Conservation (phyloP, 2,888 invertebrate genomes). For the Deladenus siricidicola region DNA sequence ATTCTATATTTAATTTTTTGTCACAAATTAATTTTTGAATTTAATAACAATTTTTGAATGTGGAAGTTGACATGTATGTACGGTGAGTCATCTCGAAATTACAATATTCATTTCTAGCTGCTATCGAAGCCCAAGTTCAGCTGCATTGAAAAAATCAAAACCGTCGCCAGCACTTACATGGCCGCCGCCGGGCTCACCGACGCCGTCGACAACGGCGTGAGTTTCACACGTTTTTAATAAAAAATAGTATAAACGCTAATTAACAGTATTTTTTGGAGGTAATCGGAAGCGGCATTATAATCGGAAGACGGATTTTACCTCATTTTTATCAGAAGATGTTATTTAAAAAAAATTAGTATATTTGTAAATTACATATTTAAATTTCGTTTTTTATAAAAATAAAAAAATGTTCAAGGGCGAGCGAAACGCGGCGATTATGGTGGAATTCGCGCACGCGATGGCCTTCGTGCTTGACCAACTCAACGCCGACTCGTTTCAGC, state of each 20-base stretch:
- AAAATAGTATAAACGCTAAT: too few species aligned
- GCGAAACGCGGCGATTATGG: constrained; percentile 71
- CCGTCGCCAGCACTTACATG: constrained; percentile 97
- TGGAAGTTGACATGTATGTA: constrained; percentile 9
- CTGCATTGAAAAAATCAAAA: constrained; percentile 94
- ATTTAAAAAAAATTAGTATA: neutral
- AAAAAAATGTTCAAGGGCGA: constrained; percentile 22
- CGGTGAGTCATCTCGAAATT: constrained; percentile 1
- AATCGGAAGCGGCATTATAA: too few species aligned
- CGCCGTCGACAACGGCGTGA: constrained; percentile 12
- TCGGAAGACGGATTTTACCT: neutral
- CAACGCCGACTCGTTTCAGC: constrained; percentile 89
- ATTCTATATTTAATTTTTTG: too few species aligned
- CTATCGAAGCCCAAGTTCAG: constrained; percentile 86
- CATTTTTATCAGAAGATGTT: neutral
- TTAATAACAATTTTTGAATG: constrained; percentile 1
- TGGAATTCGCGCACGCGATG: constrained; percentile 86
- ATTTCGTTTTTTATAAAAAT: neutral
- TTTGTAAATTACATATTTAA: too few species aligned
- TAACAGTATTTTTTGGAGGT: too few species aligned
- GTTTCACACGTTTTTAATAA: neutral
- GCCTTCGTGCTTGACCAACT: constrained; percentile 87
- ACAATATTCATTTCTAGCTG: constrained; percentile 64
- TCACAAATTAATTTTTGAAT: too few species aligned
- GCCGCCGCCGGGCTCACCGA: constrained; percentile 75